These are phyloP conservation scores for Callorhinus ursinus DNA, from an alignment of 2,113 vertebrate genomes.

Conservation along the genomic window DNA sequence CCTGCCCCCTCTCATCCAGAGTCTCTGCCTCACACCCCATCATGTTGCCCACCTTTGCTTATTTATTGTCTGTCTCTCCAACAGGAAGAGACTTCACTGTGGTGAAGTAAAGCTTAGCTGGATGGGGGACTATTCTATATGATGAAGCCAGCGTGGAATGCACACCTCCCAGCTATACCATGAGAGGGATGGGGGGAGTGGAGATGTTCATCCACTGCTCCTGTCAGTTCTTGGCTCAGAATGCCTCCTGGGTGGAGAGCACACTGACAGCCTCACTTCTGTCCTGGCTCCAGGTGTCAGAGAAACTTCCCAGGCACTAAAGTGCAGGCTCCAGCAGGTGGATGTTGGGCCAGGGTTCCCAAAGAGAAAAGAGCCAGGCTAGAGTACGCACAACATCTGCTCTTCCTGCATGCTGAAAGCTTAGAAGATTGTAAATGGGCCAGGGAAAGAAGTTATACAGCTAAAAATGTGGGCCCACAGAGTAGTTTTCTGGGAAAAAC, in stretches of 20 bases:
- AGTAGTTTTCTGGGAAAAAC: neutral
- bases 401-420: neutral
- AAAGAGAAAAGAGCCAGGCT: neutral
- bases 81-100: neutral
- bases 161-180: neutral
- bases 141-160: accelerated
- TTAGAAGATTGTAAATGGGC: neutral
- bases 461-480: neutral
- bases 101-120: no score
- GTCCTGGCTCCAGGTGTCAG: neutral
- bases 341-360: neutral
- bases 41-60: neutral
- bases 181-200: no score
- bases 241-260: no score
- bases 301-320: neutral
- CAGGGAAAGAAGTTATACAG: neutral
- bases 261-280: neutral
- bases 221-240: neutral
- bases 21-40: accelerated
- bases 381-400: neutral
- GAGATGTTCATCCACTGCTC: neutral
- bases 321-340: neutral
- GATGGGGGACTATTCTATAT: neutral
- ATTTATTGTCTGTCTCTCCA: neutral
- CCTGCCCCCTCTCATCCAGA: neutral